phyloP scores from a whole-genome alignment of 2,113 vertebrate species.

The Dasyurus viverrinus region DNA sequence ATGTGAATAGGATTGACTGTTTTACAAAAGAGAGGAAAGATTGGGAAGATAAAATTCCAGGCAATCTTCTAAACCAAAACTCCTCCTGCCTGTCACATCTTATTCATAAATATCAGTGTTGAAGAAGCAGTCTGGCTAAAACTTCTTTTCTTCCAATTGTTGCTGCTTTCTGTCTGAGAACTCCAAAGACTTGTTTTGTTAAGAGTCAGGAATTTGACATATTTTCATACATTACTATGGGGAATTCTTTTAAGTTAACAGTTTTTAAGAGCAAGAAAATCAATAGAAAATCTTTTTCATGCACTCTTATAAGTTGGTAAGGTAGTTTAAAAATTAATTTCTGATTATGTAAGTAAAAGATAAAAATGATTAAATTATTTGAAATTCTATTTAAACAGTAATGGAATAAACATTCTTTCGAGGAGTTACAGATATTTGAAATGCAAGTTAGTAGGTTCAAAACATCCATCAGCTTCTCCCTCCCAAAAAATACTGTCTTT shows the following conservation, averaged over 20 bases:
- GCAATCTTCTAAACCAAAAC: neutral
- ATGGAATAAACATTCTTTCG: neutral
- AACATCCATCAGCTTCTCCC: neutral
- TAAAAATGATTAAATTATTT: constrained; percentile 6
- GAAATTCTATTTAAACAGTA: neutral
- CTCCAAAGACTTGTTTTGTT: neutral
- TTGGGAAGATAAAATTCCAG: constrained; percentile 7
- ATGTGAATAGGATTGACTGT: constrained; percentile 2
- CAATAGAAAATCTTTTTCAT: constrained; percentile 5
- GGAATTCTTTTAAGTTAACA: neutral
- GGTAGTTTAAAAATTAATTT: neutral
- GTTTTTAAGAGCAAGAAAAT: neutral
- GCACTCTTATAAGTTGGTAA: neutral
- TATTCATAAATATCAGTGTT: constrained; percentile 21
- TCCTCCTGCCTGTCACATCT: neutral
- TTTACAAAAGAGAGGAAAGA: constrained; percentile 32
- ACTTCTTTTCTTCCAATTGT: neutral
- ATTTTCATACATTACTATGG: neutral
- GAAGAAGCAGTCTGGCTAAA: neutral
- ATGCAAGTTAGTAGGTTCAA: neutral
- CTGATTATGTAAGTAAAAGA: neutral
- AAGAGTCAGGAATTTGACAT: accelerated
- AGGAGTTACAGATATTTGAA: neutral
- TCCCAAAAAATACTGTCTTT: neutral
- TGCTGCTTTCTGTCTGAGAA: neutral